Base-by-base conservation (phyloP, 2,113 vertebrate genomes). In the Cichladusa arquata region DNA sequence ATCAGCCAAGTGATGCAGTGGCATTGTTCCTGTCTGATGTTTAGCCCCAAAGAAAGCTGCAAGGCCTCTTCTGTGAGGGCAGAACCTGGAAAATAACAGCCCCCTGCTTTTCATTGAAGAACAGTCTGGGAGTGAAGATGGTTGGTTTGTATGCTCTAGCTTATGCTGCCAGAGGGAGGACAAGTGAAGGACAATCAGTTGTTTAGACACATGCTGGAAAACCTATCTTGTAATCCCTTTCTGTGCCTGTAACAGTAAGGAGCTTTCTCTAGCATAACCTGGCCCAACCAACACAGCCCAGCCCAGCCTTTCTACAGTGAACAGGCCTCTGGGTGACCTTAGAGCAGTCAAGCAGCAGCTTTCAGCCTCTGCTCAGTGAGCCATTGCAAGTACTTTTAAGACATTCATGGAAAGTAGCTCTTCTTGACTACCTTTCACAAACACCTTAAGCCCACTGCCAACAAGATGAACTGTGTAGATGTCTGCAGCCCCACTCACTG, bases 11-110 rank as follows among this genome's bases (percentile, higher is more conserved):
- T 5, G 26, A 74, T 54, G 45, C 33, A 29, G 54, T 42, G 22
- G 19, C 31, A 9, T 33, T 5, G 0, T 38, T 86, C 86, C n/a
- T 6, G 0, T 5, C 29, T 61, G 24, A 38, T 3, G 1, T 72
- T 81, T 36, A 54, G n/a, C 31, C 57, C 50, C 3, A 5, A 9
- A 14, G 72, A 60, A 84, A 78, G 38, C 47, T 84, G 51, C 64
- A 60, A 57, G 34, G 54, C 8, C 9, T 73, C 62, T 36, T 79
- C 66, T 33, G 31, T 0, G 1, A 80, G 54, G 47, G 38, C 58
- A 82, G 58, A 31, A 34, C 25, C 50, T 44, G 50, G 57, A 62
- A 88, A 85, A 44, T 12, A 60, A n/a, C 13, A 81, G 26, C 17
- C 18, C 57, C 12, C 31, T 1, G 1, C 26, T 81, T 47, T 65